Evolutionary conservation across 2,113 vertebrate genomes (phyloP).

Genomic region (Trematomus loennbergii): DNA sequence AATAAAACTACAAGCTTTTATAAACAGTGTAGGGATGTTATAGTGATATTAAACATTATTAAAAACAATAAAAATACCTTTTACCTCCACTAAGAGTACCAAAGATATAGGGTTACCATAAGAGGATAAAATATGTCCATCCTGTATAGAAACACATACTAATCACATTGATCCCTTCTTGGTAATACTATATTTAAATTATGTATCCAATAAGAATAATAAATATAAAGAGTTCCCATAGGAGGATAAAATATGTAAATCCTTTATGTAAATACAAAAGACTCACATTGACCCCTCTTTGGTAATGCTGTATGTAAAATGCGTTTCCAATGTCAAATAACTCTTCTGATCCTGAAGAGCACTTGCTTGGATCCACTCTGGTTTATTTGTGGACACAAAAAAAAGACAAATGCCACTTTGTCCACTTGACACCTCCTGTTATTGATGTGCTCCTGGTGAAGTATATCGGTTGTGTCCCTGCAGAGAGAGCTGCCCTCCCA

Average conservation of each 20-base stretch:
- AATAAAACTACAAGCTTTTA: background rate
- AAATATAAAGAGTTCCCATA: background rate
- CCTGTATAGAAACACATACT: background rate
- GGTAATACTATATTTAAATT: background rate
- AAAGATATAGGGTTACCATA: background rate
- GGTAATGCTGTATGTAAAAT: background rate
- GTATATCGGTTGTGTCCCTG: constrained; percentile 43
- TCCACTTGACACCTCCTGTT: constrained; percentile 57
- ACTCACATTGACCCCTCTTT: no score
- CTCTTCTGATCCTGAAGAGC: background rate
- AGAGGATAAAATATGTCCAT: background rate
- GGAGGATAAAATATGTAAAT: background rate
- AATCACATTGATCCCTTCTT: background rate
- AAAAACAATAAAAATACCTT: background rate
- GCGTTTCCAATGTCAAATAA: constrained; percentile 12
- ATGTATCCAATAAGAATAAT: background rate
- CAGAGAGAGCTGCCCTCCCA: constrained; percentile 57
- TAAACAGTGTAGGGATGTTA: background rate
- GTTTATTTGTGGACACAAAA: constrained; percentile 15
- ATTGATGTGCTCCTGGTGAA: constrained; percentile 64
- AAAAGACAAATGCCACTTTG: constrained; percentile 43
- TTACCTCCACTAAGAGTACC: background rate
- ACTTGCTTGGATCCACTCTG: constrained; percentile 12
- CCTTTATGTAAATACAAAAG: constrained; percentile 1
- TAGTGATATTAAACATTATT: background rate